These are phyloP conservation scores for Lagopus muta DNA, from an alignment of 2,113 vertebrate species.

Conservation along the genomic window DNA sequence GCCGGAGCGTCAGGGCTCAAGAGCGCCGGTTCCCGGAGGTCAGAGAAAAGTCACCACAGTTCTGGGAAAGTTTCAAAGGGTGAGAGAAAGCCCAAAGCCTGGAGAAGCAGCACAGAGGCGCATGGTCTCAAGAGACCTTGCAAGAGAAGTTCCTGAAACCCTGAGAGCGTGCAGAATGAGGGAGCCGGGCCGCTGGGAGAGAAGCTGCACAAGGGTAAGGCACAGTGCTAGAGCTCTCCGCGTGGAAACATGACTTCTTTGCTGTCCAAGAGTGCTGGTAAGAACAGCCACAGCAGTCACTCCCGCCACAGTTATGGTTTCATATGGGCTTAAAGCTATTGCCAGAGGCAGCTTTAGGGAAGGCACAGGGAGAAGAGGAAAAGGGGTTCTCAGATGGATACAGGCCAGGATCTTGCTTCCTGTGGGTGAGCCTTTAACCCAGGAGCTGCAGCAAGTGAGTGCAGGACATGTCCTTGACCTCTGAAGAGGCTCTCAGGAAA, in stretches of 20 bases:
- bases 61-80: conserved; percentile 66
- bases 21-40: conserved; percentile 46
- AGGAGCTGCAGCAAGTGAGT: background rate
- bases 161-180: conserved; percentile 28
- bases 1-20: conserved; percentile 30
- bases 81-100: conserved; percentile 64
- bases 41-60: conserved; percentile 49
- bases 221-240: background rate
- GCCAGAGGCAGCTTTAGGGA: background rate
- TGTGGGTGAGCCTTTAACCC: accelerated
- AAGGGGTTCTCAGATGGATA: background rate
- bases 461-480: background rate
- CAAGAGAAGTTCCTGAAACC: conserved; percentile 49
- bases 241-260: background rate
- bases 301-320: background rate
- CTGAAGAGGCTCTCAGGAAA: background rate
- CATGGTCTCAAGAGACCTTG: background rate
- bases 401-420: accelerated
- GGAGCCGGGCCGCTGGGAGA: background rate
- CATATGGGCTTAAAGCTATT: background rate
- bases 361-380: background rate
- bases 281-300: background rate
- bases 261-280: background rate
- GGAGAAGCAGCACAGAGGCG: conserved; percentile 35
- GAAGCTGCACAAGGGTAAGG: background rate